Conservation (phyloP, 2,888 invertebrate species). For the Dolichomitus sp. region DNA sequence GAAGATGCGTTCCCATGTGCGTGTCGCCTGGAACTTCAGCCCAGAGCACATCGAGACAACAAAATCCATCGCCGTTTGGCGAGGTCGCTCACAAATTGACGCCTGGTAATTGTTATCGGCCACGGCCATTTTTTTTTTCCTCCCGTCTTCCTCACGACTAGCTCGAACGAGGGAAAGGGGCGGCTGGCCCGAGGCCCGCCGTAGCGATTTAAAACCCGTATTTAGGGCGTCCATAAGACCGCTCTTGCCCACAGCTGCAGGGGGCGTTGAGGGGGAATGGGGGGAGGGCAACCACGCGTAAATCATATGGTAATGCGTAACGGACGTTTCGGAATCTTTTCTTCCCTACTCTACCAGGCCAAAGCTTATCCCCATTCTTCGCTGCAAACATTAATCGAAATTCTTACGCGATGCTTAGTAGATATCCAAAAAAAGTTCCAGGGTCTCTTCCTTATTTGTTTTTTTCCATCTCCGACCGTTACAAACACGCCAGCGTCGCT, state of each 20-base stretch:
- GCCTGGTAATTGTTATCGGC: slow-evolving; percentile 90
- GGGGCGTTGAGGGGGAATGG: slow-evolving; percentile 52
- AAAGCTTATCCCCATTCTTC: background rate
- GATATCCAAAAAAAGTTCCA: background rate
- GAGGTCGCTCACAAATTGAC: slow-evolving; percentile 95
- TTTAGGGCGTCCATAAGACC: slow-evolving; percentile 68
- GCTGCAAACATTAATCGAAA: slow-evolving; percentile 1
- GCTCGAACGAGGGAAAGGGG: slow-evolving; percentile 45
- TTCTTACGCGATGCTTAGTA: background rate
- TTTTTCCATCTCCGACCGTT: background rate
- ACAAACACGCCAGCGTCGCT: background rate
- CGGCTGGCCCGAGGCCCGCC: slow-evolving; percentile 4
- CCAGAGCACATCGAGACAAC: slow-evolving; percentile 77
- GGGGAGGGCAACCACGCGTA: slow-evolving; percentile 73
- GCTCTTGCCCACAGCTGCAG: slow-evolving; percentile 48
- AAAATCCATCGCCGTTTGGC: slow-evolving; percentile 92
- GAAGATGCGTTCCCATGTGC: slow-evolving; percentile 96
- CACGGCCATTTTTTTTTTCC: slow-evolving; percentile 79
- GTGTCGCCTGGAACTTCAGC: slow-evolving; percentile 87
- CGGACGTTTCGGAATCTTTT: slow-evolving; percentile 69
- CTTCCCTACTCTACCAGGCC: slow-evolving; percentile 31
- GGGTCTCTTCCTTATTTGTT: background rate
- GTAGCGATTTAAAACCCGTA: slow-evolving; percentile 81
- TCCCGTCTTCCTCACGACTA: slow-evolving; percentile 15
- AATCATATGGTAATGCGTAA: slow-evolving; percentile 85